Percentiles rank a stretch among this genome's conserved stretches.
Evolutionary conservation across 1,140 invertebrate genomes (phyloP).

Genomic region (Lycorma delicatula): DNA sequence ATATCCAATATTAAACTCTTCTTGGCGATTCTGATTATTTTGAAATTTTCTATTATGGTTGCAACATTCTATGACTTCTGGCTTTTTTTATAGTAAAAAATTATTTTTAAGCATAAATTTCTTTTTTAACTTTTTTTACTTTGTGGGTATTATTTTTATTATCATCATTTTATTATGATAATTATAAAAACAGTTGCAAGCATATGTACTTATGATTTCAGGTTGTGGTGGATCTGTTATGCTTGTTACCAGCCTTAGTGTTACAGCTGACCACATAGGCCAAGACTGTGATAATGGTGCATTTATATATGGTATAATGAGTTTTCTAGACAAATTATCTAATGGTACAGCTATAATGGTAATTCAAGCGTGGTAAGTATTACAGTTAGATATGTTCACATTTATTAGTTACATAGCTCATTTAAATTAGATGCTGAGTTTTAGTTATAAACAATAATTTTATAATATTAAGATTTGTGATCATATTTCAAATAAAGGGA

Average conservation of each 20-base stretch:
- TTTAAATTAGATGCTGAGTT: neutral
- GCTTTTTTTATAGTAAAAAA: neutral
- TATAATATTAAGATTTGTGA: neutral
- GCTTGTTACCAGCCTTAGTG: conserved; percentile 78
- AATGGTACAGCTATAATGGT: conserved; percentile 73
- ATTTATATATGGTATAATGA: conserved; percentile 95
- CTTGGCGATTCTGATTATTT: neutral
- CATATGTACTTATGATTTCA: conserved; percentile 32
- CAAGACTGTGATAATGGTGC: conserved; percentile 76
- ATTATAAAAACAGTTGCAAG: conserved; percentile 9
- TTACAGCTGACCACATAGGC: conserved; percentile 87
- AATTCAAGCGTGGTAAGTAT: conserved; percentile 12
- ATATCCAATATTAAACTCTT: too few species aligned
- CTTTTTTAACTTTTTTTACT: conserved; percentile 4
- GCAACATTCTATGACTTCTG: neutral
- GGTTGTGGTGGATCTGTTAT: conserved; percentile 75
- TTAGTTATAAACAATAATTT: neutral
- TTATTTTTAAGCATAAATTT: neutral
- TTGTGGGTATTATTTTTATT: neutral
- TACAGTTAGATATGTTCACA: neutral
- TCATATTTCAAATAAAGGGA: neutral
- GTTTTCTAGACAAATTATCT: conserved; percentile 86
- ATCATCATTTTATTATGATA: conserved; percentile 20
- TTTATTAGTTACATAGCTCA: neutral
- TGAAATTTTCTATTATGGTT: neutral